These are phyloP conservation scores for Bagarius yarrelli DNA, from an alignment of 2,113 vertebrate species.

Conservation along the genomic window DNA sequence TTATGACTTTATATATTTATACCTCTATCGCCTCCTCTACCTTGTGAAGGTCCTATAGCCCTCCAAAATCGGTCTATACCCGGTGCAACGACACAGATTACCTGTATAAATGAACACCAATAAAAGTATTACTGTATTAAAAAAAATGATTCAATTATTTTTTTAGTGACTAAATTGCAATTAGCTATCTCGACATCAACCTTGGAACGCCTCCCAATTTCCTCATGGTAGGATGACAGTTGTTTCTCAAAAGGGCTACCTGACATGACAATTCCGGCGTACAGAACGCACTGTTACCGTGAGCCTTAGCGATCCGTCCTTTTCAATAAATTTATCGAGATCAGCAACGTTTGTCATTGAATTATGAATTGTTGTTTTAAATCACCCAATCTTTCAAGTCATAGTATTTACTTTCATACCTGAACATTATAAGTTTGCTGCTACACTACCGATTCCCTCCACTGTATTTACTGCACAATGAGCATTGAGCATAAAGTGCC, in stretches of 20 bases:
- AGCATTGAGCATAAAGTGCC: constrained; percentile 85
- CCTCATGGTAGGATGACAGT: constrained; percentile 73
- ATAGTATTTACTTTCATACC: constrained; percentile 55
- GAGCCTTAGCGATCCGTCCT: constrained; percentile 89
- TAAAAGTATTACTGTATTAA: neutral
- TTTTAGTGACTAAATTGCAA: neutral
- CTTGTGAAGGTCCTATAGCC: constrained; percentile 84
- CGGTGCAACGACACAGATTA: constrained; percentile 94
- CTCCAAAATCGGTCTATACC: constrained; percentile 91
- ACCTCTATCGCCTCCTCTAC: constrained; percentile 58
- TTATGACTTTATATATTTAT: too few relatives aligned
- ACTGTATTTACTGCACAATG: constrained; percentile 87
- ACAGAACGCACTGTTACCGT: constrained; percentile 98
- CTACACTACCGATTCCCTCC: constrained; percentile 91
- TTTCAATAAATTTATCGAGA: too few relatives aligned
- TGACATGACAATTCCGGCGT: constrained; percentile 97
- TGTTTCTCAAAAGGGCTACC: constrained; percentile 90
- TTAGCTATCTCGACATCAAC: constrained; percentile 60
- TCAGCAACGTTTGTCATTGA: neutral
- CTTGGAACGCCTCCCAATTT: constrained; percentile 89
- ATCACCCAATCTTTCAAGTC: neutral
- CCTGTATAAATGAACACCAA: constrained; percentile 66
- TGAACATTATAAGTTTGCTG: constrained; percentile 87
- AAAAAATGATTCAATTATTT: neutral
- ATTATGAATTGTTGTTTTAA: too few relatives aligned